Percentiles rank a stretch among this genome's conserved stretches.
Conservation (phyloP, 2,113 vertebrate genomes). For the Oplegnathus fasciatus region DNA sequence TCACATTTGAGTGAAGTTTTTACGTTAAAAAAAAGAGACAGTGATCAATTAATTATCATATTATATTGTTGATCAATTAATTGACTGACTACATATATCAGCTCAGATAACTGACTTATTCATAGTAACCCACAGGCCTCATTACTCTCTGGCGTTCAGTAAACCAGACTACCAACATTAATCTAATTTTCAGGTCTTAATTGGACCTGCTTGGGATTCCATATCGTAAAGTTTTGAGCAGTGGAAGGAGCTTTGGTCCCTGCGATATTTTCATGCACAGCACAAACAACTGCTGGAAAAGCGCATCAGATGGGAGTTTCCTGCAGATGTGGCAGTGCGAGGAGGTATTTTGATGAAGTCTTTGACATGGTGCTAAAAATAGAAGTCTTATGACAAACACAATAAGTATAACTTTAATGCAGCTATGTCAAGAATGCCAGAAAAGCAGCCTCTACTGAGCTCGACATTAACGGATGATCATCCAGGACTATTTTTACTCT, state of each 20-base stretch:
- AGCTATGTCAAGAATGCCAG: background rate
- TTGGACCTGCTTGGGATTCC: background rate
- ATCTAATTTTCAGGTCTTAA: background rate
- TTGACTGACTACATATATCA: background rate
- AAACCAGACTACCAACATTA: background rate
- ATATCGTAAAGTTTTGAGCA: background rate
- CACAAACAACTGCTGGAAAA: background rate
- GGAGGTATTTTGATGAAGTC: background rate
- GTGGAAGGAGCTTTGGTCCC: background rate
- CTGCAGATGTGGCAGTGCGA: background rate
- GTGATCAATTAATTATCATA: background rate
- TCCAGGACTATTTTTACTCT: background rate
- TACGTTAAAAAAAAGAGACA: background rate
- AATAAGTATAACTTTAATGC: constrained; percentile 13
- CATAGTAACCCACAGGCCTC: background rate
- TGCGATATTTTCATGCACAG: background rate
- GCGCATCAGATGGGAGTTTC: background rate
- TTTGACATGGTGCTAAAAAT: background rate
- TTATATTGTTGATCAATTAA: background rate
- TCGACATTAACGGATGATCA: background rate
- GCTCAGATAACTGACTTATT: background rate
- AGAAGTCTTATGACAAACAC: constrained; percentile 6
- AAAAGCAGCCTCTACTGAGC: background rate
- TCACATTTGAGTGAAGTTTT: background rate
- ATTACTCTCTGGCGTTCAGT: background rate